Conservation (phyloP, 2,888 invertebrate genomes). For the Dilophus febrilis region DNA sequence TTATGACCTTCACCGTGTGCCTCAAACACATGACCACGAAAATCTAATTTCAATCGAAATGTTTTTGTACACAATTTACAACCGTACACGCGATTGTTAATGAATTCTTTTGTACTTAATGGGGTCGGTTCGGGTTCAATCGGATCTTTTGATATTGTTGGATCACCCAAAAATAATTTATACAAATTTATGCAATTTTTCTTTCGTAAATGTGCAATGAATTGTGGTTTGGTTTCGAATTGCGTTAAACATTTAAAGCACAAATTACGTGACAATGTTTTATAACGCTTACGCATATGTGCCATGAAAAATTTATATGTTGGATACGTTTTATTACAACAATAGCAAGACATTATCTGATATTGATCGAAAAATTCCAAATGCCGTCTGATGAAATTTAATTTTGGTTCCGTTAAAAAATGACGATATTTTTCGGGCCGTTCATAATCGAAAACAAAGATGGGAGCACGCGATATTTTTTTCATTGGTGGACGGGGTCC, state of each 20-base stretch:
- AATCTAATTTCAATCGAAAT: conserved; percentile 28
- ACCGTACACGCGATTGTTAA: conserved; percentile 29
- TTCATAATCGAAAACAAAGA: conserved; percentile 23
- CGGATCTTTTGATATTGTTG: conserved; percentile 14
- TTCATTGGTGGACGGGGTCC: conserved; percentile 9
- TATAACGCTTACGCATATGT: conserved; percentile 30
- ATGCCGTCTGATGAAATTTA: conserved; percentile 26
- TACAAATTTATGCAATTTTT: conserved; percentile 29
- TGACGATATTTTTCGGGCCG: conserved; percentile 28
- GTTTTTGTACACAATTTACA: conserved; percentile 28
- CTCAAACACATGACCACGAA: conserved; percentile 29
- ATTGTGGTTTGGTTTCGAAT: conserved; percentile 29
- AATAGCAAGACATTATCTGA: conserved; percentile 29
- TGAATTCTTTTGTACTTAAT: conserved; percentile 23
- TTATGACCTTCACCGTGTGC: conserved; percentile 26
- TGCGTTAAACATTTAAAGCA: conserved; percentile 30
- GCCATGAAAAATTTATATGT: conserved; percentile 31
- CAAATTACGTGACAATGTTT: conserved; percentile 24
- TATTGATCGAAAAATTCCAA: conserved; percentile 28
- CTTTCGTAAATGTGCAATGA: conserved; percentile 29
- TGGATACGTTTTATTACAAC: conserved; percentile 25
- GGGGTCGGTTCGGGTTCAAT: conserved; percentile 8
- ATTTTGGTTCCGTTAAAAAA: conserved; percentile 24
- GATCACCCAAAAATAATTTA: conserved; percentile 21
- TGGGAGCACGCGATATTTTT: conserved; percentile 1